Base-by-base conservation (phyloP, 2,888 invertebrate genomes). In the Tipula helvola region DNA sequence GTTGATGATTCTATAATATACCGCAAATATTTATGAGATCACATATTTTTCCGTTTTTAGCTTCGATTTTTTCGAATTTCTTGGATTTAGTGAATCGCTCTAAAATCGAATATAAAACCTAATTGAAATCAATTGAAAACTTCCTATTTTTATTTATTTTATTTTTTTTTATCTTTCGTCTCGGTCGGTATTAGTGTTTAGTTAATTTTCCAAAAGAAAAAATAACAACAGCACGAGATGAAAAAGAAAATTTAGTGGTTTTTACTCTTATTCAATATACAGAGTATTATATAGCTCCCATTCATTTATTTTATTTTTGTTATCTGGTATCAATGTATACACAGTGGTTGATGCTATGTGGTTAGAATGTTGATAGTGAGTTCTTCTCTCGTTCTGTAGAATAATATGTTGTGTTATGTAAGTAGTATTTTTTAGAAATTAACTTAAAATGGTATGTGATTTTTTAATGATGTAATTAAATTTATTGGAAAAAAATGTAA, bases 381-480 rank as follows among this genome's bases (percentile, higher is more conserved):
- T 8, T 28, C 28, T 71, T 28, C 10, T 71, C 71, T 71, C 71
- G 71, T 57, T 57, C 52, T n/a, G 52, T 28, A 57, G 7, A 28
- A 52, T 52, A 28, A 52, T 52, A 52, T 71, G 28, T 71, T 71
- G 71, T 28, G 71, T 28, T 71, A 71, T 71, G 71, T 28, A n/a
- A n/a, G n/a, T n/a, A n/a, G 8, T 71, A 71, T 71, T 28, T 71
- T 18, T 71, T 71, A 71, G 71, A 71, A 71, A 71, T 71, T 71
- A 71, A 71, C 71, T 71, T 71, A 71, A 71, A 71, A 71, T 71
- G 71, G 71, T 71, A 71, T 71, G 71, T 71, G 71, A 71, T 71
- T 71, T 71, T 71, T 71, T 71, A 71, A 71, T 71, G 71, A 71
- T 71, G 71, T 71, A 71, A 71, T 71, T 71, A 71, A 71, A 71